Conservation (phyloP, 1,140 invertebrate genomes). For the Rhyacophila brunnea region DNA sequence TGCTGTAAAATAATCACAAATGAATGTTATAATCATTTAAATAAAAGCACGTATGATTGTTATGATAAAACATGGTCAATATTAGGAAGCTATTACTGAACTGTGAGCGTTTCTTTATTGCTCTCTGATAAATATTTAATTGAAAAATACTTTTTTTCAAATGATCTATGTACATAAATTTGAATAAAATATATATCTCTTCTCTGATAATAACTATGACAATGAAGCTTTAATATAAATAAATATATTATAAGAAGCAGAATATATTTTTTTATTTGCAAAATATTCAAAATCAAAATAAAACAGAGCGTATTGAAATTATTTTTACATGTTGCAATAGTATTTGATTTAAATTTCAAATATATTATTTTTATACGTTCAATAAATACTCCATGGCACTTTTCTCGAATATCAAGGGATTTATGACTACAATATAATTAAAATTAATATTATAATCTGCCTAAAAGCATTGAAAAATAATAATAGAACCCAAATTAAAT, state of each 20-base stretch:
- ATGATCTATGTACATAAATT: constrained; percentile 33
- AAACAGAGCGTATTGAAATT: not conserved
- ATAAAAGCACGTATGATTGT: not conserved
- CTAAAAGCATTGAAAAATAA: too few relatives aligned
- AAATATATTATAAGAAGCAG: too few relatives aligned
- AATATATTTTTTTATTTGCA: not conserved
- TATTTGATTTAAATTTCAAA: too few relatives aligned
- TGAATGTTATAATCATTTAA: too few relatives aligned
- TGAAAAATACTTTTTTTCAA: constrained; percentile 12
- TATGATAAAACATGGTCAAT: not conserved
- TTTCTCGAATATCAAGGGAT: too few relatives aligned
- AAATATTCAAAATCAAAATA: not conserved
- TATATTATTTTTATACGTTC: too few relatives aligned
- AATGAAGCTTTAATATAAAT: not conserved
- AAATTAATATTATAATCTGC: too few relatives aligned
- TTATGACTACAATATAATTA: too few relatives aligned
- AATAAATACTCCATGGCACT: too few relatives aligned
- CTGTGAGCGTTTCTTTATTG: constrained; percentile 32
- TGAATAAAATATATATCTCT: constrained; percentile 1
- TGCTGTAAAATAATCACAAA: too few relatives aligned
- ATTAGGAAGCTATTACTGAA: not conserved
- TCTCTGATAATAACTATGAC: not conserved
- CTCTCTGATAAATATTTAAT: constrained; percentile 27
- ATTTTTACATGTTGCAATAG: not conserved
- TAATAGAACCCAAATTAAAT: too few relatives aligned